A percentile compares a stretch with the other conserved stretches of the same genome.
phyloP scores from a whole-genome alignment of 2,113 vertebrate species.

The Rhizomys pruinosus region DNA sequence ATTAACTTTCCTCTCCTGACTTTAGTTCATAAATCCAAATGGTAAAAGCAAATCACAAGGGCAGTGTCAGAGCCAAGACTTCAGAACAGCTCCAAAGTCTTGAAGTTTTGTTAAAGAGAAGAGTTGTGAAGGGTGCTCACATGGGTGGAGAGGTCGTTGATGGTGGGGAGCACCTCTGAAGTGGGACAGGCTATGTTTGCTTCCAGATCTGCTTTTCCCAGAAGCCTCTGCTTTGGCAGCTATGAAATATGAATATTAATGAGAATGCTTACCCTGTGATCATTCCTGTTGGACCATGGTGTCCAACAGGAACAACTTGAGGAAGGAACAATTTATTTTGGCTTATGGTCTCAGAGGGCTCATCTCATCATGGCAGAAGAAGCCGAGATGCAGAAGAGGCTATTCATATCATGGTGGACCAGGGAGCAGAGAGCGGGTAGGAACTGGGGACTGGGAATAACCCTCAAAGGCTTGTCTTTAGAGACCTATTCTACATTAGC shows the following conservation, averaged over 20 bases:
- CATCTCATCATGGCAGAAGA: background rate
- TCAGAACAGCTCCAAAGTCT: background rate
- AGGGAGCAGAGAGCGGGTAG: background rate
- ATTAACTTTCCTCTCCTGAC: slow-evolving; percentile 46
- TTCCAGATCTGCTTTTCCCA: background rate
- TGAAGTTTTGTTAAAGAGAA: slow-evolving; percentile 36
- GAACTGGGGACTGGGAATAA: background rate
- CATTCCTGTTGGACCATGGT: too few relatives aligned
- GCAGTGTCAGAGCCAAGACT: slow-evolving; percentile 26
- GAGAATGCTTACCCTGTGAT: background rate
- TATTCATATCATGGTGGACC: background rate
- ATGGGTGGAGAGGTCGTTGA: background rate
- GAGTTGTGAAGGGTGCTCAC: background rate
- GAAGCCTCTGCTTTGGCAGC: background rate
- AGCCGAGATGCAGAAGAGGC: background rate
- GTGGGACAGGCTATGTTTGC: background rate
- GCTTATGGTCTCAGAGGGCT: background rate
- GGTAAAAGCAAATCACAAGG: slow-evolving; percentile 32
- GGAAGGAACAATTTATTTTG: background rate
- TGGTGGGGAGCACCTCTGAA: background rate
- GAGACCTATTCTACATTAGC: background rate
- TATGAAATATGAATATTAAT: background rate
- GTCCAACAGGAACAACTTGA: background rate
- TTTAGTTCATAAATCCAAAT: slow-evolving; percentile 66
- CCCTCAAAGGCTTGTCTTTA: background rate